Percentiles rank a stretch among this genome's conserved stretches.
phyloP scores from a whole-genome alignment of 1,140 invertebrate genomes.

The Drosophila carrolli region DNA sequence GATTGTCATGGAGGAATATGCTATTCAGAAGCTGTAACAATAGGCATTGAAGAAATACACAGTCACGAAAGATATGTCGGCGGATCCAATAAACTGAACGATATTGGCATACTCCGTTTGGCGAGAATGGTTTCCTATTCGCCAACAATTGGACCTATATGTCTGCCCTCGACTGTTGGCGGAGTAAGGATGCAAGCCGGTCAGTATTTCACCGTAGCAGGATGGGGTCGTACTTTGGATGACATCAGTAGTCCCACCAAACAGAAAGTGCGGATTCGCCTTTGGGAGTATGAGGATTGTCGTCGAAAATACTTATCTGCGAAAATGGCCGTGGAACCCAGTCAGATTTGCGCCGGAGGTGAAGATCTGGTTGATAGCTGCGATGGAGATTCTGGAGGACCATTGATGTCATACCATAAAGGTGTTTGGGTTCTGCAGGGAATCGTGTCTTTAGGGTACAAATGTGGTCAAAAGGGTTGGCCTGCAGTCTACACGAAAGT shows the following conservation, averaged over 20 bases:
- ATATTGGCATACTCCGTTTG: conserved; percentile 85
- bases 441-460: conserved; percentile 86
- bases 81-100: conserved; percentile 71
- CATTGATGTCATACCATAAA: conserved; percentile 85
- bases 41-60: conserved; percentile 76
- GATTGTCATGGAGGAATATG: conserved; percentile 84
- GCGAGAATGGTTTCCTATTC: conserved; percentile 80
- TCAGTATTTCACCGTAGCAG: conserved; percentile 86
- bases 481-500: conserved; percentile 86
- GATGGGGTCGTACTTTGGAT: conserved; percentile 87
- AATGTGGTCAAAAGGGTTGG: conserved; percentile 82
- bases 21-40: conserved; percentile 36
- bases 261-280: conserved; percentile 44
- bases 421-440: conserved; percentile 86
- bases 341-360: conserved; percentile 87
- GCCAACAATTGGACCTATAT: conserved; percentile 86
- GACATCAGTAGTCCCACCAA: conserved; percentile 65
- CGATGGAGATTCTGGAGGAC: conserved; percentile 89
- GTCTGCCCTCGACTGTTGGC: conserved; percentile 83
- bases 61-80: conserved; percentile 82
- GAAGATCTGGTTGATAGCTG: conserved; percentile 86
- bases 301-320: conserved; percentile 32
- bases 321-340: conserved; percentile 5
- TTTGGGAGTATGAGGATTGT: conserved; percentile 18
- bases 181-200: conserved; percentile 32